phyloP scores from a whole-genome alignment of 2,113 vertebrate species.

The Thryonomys swinderianus region DNA sequence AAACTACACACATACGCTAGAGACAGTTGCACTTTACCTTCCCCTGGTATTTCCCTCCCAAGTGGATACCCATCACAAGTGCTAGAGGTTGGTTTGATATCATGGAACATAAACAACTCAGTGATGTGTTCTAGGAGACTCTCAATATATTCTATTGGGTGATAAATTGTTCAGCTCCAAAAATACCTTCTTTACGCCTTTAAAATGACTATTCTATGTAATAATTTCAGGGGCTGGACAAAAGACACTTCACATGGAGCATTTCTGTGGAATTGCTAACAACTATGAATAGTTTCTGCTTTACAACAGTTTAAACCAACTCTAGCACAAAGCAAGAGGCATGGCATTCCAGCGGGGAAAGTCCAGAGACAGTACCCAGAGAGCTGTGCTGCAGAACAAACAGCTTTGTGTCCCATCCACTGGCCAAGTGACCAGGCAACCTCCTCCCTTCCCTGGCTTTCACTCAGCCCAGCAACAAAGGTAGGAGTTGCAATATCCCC shows the following conservation, averaged over 20 bases:
- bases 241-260: constrained; percentile 1
- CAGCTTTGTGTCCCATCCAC: not conserved
- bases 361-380: not conserved
- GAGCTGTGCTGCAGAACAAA: not conserved
- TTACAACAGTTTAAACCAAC: not conserved
- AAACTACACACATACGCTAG: not conserved
- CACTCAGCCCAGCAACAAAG: not conserved
- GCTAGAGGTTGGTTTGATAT: constrained; percentile 30
- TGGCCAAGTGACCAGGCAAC: not conserved
- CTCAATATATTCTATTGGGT: not conserved
- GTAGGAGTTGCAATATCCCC: not conserved
- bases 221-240: constrained; percentile 23
- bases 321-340: not conserved
- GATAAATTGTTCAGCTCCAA: constrained; percentile 36
- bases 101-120: constrained; percentile 3
- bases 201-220: constrained; percentile 34
- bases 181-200: constrained; percentile 25
- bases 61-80: not conserved
- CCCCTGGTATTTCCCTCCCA: constrained; percentile 24
- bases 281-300: constrained; percentile 50
- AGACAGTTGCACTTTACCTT: constrained; percentile 49
- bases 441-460: not conserved
- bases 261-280: constrained; percentile 37
- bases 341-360: not conserved
- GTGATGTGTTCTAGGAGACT: not conserved